A percentile compares a stretch with the other conserved stretches of the same genome.
Evolutionary conservation across 2,797 vertebrate genomes (phyloP).

Genomic region (Eulemur mongoz): DNA sequence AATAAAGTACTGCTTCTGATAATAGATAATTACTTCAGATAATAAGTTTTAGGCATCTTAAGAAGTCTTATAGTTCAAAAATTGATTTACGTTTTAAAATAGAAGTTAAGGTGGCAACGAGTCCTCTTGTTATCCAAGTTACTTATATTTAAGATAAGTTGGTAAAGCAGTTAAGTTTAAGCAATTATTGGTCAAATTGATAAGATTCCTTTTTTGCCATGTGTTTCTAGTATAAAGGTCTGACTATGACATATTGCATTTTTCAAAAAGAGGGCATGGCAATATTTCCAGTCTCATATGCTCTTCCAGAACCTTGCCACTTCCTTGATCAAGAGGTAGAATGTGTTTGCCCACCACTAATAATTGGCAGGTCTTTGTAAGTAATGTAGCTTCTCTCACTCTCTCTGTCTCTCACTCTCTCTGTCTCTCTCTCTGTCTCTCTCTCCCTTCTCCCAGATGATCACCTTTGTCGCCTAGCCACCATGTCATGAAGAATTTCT

Average conservation of each 20-base stretch:
- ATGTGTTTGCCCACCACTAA: not conserved
- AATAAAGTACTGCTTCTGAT: constrained; percentile 12
- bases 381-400: not conserved
- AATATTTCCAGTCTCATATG: not conserved
- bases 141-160: not conserved
- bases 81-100: constrained; percentile 23
- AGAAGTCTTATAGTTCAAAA: not conserved
- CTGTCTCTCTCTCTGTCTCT: not conserved
- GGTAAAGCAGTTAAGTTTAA: not conserved
- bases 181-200: constrained; percentile 2
- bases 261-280: not conserved
- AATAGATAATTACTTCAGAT: constrained; percentile 46
- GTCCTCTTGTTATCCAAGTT: not conserved
- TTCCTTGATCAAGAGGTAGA: not conserved
- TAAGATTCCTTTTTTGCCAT: not conserved
- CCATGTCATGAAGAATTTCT: not conserved
- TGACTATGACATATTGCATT: not conserved
- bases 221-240: not conserved
- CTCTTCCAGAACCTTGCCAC: not conserved
- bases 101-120: not conserved
- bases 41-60: constrained; percentile 14
- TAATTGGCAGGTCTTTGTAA: not conserved
- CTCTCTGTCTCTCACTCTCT: not conserved
- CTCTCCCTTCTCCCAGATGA: not conserved
- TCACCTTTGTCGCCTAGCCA: not conserved